Conservation (phyloP, 2,113 vertebrate species). For the Xyrauchen texanus region DNA sequence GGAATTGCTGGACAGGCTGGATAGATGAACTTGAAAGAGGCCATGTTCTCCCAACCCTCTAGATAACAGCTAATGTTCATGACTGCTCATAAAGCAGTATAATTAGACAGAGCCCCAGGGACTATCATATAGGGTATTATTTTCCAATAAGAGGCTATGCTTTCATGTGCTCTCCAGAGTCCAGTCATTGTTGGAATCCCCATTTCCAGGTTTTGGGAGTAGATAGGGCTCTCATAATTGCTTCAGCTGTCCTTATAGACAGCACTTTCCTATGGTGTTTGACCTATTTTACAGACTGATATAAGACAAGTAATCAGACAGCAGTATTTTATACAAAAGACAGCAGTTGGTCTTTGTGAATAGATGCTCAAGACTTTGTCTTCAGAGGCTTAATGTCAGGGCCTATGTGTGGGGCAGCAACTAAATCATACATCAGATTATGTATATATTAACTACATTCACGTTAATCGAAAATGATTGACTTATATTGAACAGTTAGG, state of each 20-base stretch:
- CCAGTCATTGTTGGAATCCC: conserved; percentile 48
- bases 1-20: conserved; percentile 55
- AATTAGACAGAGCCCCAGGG: conserved; percentile 60
- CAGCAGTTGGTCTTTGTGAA: neutral
- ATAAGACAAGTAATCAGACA: conserved; percentile 23
- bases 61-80: conserved; percentile 60
- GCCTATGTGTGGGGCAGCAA: neutral
- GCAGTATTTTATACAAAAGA: conserved; percentile 12
- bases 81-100: conserved; percentile 64
- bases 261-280: too few species aligned
- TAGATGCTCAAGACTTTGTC: conserved; percentile 1
- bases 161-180: conserved; percentile 68
- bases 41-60: too few species aligned
- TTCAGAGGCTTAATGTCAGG: too few species aligned
- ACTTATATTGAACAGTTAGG: too few species aligned
- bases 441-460: too few species aligned
- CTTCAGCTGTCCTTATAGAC: too few species aligned
- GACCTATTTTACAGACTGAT: neutral
- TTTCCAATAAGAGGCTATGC: conserved; percentile 62
- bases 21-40: conserved; percentile 64
- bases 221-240: neutral
- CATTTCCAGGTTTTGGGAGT: conserved; percentile 19
- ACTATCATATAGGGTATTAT: conserved; percentile 51
- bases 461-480: neutral
- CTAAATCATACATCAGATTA: too few species aligned